Evolutionary conservation across 1,140 invertebrate species (phyloP).

Genomic region (Drosophila nebulosa): DNA sequence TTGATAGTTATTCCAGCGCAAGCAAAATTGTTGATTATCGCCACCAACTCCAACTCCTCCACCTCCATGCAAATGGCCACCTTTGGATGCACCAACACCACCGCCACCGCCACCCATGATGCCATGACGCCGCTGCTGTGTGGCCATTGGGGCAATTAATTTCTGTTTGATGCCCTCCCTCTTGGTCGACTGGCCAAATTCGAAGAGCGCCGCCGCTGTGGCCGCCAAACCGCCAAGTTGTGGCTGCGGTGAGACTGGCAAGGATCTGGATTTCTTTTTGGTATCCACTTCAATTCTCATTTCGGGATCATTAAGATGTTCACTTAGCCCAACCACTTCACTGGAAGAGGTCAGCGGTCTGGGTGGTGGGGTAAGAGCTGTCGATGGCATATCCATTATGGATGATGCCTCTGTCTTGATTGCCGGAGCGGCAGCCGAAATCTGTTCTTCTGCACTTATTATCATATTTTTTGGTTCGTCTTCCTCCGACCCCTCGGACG

Average conservation of each 20-base stretch:
- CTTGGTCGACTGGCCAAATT: constrained; percentile 38
- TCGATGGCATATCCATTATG: constrained; percentile 3
- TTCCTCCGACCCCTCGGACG: constrained; percentile 1
- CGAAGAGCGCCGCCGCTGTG: constrained; percentile 55
- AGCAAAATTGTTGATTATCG: constrained; percentile 86
- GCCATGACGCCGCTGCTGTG: constrained; percentile 19
- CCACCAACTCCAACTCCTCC: constrained; percentile 14
- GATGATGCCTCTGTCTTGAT: not conserved
- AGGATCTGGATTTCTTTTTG: constrained; percentile 64
- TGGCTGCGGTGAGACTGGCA: constrained; percentile 73
- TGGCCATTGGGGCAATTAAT: not conserved
- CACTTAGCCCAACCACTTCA: constrained; percentile 63
- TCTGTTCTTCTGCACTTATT: not conserved
- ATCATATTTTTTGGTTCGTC: constrained; percentile 19
- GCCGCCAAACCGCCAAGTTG: constrained; percentile 47
- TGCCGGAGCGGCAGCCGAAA: not conserved
- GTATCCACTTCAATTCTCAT: constrained; percentile 50
- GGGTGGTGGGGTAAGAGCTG: constrained; percentile 66
- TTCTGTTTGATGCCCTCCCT: constrained; percentile 6
- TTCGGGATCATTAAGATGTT: constrained; percentile 54
- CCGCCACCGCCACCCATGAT: not conserved
- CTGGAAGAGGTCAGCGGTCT: constrained; percentile 67
- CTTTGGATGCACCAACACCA: not conserved
- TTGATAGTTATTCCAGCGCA: constrained; percentile 97
- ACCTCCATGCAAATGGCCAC: not conserved